Conservation (phyloP, 2,797 vertebrate genomes). For the Acanthurus tractus region DNA sequence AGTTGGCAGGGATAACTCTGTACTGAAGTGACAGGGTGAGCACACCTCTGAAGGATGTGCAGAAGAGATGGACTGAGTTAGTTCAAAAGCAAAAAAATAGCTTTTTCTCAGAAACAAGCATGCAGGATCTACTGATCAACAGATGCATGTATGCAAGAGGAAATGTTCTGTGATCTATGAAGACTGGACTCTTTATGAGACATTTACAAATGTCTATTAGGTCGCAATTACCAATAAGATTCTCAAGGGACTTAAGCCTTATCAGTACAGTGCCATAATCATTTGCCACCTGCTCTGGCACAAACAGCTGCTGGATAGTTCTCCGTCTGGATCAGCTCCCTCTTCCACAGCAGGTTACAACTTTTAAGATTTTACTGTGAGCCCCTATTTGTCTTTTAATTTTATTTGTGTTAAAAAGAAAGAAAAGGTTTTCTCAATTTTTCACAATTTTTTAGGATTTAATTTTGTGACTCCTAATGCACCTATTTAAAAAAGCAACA, state of each 20-base stretch:
- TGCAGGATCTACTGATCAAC: neutral
- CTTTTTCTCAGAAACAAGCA: neutral
- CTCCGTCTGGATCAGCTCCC: slow-evolving; percentile 27
- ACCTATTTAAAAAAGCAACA: neutral
- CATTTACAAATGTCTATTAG: slow-evolving; percentile 23
- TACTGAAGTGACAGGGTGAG: neutral
- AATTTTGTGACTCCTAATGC: neutral
- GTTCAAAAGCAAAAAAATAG: neutral
- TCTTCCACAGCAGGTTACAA: slow-evolving; percentile 25
- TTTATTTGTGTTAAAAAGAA: neutral
- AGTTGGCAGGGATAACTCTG: neutral
- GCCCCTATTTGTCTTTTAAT: neutral
- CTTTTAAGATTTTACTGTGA: slow-evolving; percentile 9
- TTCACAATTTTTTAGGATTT: neutral
- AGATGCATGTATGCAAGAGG: neutral
- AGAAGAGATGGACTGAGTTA: neutral
- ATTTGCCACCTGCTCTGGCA: slow-evolving; percentile 32
- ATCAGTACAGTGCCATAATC: slow-evolving; percentile 19
- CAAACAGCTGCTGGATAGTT: slow-evolving; percentile 37
- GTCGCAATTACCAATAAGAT: neutral
- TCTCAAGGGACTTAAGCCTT: slow-evolving; percentile 15
- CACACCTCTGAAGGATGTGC: neutral
- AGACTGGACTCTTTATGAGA: slow-evolving; percentile 7
- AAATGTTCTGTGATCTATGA: slow-evolving; percentile 2
- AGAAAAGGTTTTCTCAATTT: neutral